These are phyloP conservation scores for Harpegnathos saltator DNA, from an alignment of 1,140 invertebrate genomes.

Conservation along the genomic window DNA sequence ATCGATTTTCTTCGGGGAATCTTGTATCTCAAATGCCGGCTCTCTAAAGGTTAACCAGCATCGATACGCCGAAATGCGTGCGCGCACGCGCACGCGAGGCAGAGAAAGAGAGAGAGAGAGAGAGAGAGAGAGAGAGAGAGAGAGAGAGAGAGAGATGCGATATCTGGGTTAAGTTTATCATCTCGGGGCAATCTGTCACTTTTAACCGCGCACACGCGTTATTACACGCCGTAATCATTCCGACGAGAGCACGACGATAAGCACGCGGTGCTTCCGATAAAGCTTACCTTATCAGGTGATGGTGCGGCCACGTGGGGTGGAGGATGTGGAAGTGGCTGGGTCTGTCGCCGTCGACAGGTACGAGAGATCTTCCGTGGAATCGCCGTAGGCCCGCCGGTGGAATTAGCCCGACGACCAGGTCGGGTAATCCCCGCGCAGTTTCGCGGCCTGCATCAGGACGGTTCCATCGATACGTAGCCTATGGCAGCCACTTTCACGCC, in stretches of 20 bases:
- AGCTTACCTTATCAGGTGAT: slow-evolving; percentile 82
- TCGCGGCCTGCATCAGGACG: slow-evolving; percentile 76
- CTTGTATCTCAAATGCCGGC: too few species aligned
- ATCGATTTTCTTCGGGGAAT: too few species aligned
- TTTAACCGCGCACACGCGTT: neutral
- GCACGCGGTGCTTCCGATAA: neutral
- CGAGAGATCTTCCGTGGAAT: slow-evolving; percentile 65
- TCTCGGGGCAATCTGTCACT: neutral
- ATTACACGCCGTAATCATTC: neutral
- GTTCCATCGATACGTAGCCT: slow-evolving; percentile 73
- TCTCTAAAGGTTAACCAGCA: too few species aligned
- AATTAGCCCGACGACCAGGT: slow-evolving; percentile 73
- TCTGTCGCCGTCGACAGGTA: slow-evolving; percentile 63
- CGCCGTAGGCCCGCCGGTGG: slow-evolving; percentile 75
- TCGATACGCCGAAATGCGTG: too few species aligned
- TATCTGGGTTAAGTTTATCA: neutral
- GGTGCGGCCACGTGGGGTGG: slow-evolving; percentile 83
- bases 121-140: too few species aligned
- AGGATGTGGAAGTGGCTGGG: slow-evolving; percentile 78
- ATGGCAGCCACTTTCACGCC: slow-evolving; percentile 43
- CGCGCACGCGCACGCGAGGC: too few species aligned
- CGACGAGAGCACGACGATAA: neutral
- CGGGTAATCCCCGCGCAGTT: slow-evolving; percentile 72
- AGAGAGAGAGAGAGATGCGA: neutral
- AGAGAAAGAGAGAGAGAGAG: neutral